Evolutionary conservation across 2,888 invertebrate genomes (phyloP), one percentile per base, ranked within the genome.

Genomic region (Podabrus alpinus): DNA sequence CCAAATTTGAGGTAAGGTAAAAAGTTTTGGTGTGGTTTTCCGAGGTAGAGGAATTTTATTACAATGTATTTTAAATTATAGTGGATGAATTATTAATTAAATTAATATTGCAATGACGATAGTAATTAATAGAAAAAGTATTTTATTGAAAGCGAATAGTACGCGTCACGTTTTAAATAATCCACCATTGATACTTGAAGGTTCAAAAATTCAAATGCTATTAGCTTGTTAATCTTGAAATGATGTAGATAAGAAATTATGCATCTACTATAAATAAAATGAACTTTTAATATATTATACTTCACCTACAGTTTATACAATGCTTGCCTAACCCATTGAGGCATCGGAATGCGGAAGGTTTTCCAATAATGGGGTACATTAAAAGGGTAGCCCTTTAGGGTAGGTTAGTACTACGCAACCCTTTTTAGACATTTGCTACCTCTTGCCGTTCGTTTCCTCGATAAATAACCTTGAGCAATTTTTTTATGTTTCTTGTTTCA

Each of bases 331-430:
- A 79, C 80, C 79, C 79, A 79, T 80, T 79, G 76, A 81, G 67
- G 68, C 72, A 69, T 59, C 72, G 83, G 84, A 84, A 84, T 84
- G 84, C 84, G 84, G 84, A 84, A 84, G 84, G 82, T 81, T 80
- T 78, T 75, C 75, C 77, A 79, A 78, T 80, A 80, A 78, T 79
- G 81, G 83, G 83, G 82, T 82, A 80, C 80, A 79, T 80, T 83
- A 84, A 84, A 83, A 84, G 84, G 81, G 82, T 79, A 71, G 73
- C 81, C 79, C 81, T 80, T 82, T 81, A 77, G 80, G 81, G 81
- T 80, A 83, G 84, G 83, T 84, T 84, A 81, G 81, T 80, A 77
- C 74, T 68, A 78, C 82, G 83, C 82, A 84, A 84, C 83, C 83
- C 83, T 83, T 83, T 78, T 80, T 77, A 79, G 66, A 74, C 72